Evolutionary conservation across 92 coral and sea anemone species (phyloP), one percentile per base, ranked within the genome.

Genomic region (Palythoa heliodiscus): DNA sequence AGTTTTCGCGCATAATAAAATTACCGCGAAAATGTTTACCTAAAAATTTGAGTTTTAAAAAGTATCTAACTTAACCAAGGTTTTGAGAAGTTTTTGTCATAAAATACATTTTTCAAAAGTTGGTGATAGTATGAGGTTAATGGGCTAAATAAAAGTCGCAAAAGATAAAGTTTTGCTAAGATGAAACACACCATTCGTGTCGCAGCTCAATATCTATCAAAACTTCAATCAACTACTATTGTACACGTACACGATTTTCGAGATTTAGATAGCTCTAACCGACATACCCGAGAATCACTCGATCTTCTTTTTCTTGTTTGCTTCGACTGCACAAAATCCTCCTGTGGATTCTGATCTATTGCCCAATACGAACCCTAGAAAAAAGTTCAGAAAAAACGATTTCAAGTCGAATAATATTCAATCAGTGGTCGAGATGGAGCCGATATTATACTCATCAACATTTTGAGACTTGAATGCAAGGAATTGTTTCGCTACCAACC

Each of bases 331-430:
- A 92, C 81, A 47, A 78, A 71, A 54, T 96, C 98, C 37, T 96
- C 98, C 73, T 93, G 93, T 1, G 98, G 98, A 82, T 92, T 96
- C 83, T 96, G 98, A 55, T 96, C 98, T 75, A 96, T 96, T 14
- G 98, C 98, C 98, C 98, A 96, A 69, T 96, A 96, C 17, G 98
- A 96, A 25, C 98, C 98, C 98, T 96, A 39, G 19, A 58, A 74
- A 71, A 22, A 63, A 0, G 53, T 82, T 10, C 63, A 38, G 35
- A 73, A 77, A 73, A 73, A 52, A 19, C 69, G 10, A 60, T 20
- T 58, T 77, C 12, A 43, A 52, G 78, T 67, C 54, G 55, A 70
- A 9, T 70, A 57, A 79, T 52, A 50, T 24, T 77, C 48, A 63
- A 60, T 35, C 82, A 43, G 43, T 52, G 74, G 61, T 73, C 38